phyloP scores from a whole-genome alignment of 2,888 invertebrate species.

The Ferdinandea cuprea region DNA sequence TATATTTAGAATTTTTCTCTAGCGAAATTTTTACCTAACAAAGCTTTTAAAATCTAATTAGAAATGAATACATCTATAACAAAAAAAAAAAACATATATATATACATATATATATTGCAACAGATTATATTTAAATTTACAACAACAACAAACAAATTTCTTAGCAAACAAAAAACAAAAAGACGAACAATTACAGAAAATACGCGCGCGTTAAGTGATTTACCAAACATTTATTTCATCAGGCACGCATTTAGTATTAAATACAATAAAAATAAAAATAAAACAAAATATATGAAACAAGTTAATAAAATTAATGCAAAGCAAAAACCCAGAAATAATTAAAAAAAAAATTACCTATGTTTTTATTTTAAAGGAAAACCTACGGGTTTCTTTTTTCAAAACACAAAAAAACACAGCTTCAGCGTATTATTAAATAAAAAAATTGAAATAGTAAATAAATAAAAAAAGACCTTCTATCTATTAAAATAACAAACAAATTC shows the following conservation, averaged over 20 bases:
- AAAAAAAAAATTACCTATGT: slow-evolving; percentile 8
- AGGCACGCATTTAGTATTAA: slow-evolving; percentile 53
- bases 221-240: slow-evolving; percentile 36
- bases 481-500: slow-evolving; percentile 4
- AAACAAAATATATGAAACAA: too few species aligned
- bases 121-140: slow-evolving; percentile 70
- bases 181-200: slow-evolving; percentile 11
- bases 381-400: background rate
- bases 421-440: slow-evolving; percentile 28
- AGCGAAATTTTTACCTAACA: slow-evolving; percentile 69
- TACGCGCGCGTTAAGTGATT: slow-evolving; percentile 48
- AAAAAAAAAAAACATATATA: too few species aligned
- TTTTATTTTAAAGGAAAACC: background rate
- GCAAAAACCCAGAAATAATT: slow-evolving; percentile 15
- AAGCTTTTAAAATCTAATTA: slow-evolving; percentile 64
- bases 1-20: slow-evolving; percentile 68
- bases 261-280: slow-evolving; percentile 25
- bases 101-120: slow-evolving; percentile 54
- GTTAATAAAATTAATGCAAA: slow-evolving; percentile 41
- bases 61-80: slow-evolving; percentile 45
- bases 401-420: too few species aligned
- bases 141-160: slow-evolving; percentile 40
- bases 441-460: slow-evolving; percentile 22
- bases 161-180: slow-evolving; percentile 36
- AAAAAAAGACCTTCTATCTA: slow-evolving; percentile 18